Conservation (phyloP, 64 coral and sea anemone species). For the Stichodactyla mertensii region DNA sequence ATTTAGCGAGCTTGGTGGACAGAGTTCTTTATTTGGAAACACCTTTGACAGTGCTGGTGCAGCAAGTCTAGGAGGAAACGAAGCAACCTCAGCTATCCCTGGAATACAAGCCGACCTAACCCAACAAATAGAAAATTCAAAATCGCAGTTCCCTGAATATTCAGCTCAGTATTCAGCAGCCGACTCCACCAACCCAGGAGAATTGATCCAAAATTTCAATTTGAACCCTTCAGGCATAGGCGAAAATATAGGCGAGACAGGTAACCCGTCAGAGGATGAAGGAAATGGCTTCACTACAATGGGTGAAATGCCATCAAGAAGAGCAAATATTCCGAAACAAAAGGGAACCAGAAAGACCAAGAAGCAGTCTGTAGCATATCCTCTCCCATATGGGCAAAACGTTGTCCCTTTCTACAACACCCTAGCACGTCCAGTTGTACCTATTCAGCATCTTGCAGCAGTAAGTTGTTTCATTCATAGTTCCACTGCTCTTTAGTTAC, state of each 20-base stretch:
- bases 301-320: constrained; percentile 26
- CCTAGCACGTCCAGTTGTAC: neutral
- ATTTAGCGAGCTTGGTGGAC: neutral
- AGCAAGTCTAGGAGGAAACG: neutral
- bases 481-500: no score
- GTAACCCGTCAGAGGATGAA: neutral
- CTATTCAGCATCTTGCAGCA: neutral
- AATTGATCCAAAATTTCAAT: constrained; percentile 6
- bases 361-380: constrained; percentile 79
- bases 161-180: neutral
- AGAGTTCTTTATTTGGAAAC: neutral
- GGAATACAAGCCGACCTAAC: constrained; percentile 15
- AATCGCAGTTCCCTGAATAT: constrained; percentile 23
- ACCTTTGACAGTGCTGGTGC: constrained; percentile 5
- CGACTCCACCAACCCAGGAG: neutral
- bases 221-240: neutral
- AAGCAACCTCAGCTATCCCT: neutral
- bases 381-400: constrained; percentile 22
- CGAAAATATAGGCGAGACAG: neutral
- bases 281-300: neutral
- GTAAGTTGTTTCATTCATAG: neutral
- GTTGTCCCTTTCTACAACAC: neutral
- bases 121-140: constrained; percentile 14
- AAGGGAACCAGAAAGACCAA: constrained; percentile 23
- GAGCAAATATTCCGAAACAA: constrained; percentile 45